phyloP scores from a whole-genome alignment of 2,888 invertebrate species.

The Myopa tessellatipennis region DNA sequence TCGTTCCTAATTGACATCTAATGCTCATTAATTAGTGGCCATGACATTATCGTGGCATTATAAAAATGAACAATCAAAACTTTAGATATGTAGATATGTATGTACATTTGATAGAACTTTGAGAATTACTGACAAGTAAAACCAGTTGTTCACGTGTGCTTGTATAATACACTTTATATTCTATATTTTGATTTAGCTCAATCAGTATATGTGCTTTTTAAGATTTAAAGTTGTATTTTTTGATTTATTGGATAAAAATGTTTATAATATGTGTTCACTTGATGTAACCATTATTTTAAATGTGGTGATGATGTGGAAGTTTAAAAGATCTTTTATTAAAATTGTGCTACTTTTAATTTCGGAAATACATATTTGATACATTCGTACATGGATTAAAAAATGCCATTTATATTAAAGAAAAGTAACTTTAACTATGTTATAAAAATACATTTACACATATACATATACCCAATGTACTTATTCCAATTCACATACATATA shows the following conservation, averaged over 20 bases:
- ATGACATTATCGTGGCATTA: no score
- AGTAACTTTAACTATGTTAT: constrained; percentile 7
- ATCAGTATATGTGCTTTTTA: constrained; percentile 9
- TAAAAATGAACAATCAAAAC: no score
- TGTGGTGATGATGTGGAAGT: constrained; percentile 4
- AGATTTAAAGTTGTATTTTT: constrained; percentile 3
- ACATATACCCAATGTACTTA: not conserved
- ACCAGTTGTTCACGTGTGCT: constrained; percentile 12
- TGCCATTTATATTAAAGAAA: constrained; percentile 15
- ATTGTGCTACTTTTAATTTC: constrained; percentile 14
- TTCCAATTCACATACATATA: constrained; percentile 22
- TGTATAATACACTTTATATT: constrained; percentile 22
- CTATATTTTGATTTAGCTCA: constrained; percentile 12
- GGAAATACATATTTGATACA: constrained; percentile 24
- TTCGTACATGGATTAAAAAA: constrained; percentile 11
- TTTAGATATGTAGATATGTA: no score
- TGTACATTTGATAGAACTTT: no score
- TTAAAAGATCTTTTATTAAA: constrained; percentile 14
- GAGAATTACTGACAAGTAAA: not conserved
- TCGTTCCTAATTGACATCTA: not conserved
- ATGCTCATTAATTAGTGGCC: no score
- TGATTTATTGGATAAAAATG: constrained; percentile 20
- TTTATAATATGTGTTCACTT: constrained; percentile 12
- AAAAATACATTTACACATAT: constrained; percentile 24
- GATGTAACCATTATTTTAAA: constrained; percentile 11